Conservation (phyloP, 2,113 vertebrate species). For the Ceratotherium simum region DNA sequence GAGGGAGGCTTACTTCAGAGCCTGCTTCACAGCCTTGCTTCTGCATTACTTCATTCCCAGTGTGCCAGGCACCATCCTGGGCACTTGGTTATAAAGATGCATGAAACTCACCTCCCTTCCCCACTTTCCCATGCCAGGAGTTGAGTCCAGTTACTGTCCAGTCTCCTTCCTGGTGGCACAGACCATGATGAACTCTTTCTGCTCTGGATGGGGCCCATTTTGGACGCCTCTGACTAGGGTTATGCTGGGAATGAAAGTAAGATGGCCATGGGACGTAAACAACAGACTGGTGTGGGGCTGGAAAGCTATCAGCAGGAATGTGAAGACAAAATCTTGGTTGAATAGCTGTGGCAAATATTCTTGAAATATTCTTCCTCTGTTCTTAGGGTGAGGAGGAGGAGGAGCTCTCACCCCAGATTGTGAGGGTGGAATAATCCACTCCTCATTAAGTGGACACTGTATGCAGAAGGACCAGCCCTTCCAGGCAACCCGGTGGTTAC, state of each 20-base stretch:
- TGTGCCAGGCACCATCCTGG: background rate
- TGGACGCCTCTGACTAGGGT: background rate
- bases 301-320: slow-evolving; percentile 71
- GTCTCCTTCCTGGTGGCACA: background rate
- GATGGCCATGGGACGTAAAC: slow-evolving; percentile 11
- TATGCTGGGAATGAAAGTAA: background rate
- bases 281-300: background rate
- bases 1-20: background rate
- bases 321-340: slow-evolving; percentile 66
- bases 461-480: background rate
- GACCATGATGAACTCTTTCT: background rate
- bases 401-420: slow-evolving; percentile 45
- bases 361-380: slow-evolving; percentile 67
- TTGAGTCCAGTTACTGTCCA: background rate
- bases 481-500: slow-evolving; percentile 10
- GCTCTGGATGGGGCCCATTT: background rate
- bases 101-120: background rate
- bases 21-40: background rate
- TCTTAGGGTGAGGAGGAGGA: slow-evolving; percentile 9
- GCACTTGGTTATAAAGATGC: background rate
- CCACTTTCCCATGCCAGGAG: no score
- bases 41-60: background rate
- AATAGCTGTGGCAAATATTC: slow-evolving; percentile 75
- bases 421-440: slow-evolving; percentile 59
- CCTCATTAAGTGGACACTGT: slow-evolving; percentile 66